phyloP scores from a whole-genome alignment of 2,888 invertebrate species.

The Alviniconcha strummeri region DNA sequence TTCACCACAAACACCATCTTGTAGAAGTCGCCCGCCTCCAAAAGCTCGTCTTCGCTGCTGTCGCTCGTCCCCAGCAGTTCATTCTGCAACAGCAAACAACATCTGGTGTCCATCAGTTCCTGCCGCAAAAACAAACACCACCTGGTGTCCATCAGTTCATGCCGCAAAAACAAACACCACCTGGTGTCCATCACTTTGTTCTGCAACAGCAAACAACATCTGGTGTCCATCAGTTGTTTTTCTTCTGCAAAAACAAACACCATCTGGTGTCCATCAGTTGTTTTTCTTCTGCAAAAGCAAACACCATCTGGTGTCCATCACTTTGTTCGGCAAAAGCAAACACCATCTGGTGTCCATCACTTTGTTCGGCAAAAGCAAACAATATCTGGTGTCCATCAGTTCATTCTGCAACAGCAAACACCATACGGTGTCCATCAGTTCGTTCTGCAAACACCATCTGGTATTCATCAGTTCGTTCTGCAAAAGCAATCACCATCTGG shows the following conservation, averaged over 20 bases:
- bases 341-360: not conserved
- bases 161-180: not conserved
- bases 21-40: constrained; percentile 64
- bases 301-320: constrained; percentile 51
- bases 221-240: not conserved
- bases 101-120: not conserved
- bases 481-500: not conserved
- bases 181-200: constrained; percentile 56
- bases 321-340: constrained; percentile 36
- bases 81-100: not conserved
- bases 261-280: not conserved
- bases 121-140: not conserved
- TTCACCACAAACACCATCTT: constrained; percentile 83
- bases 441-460: constrained; percentile 54
- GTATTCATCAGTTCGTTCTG: constrained; percentile 52
- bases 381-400: too few relatives aligned
- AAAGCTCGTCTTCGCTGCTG: constrained; percentile 56
- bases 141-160: not conserved
- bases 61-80: constrained; percentile 58
- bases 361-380: too few relatives aligned
- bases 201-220: not conserved
- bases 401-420: too few relatives aligned
- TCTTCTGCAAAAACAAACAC: not conserved
- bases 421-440: too few relatives aligned
- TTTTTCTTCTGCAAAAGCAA: not conserved